Base-by-base conservation (phyloP, 2,797 vertebrate genomes). In the Pogonophryne albipinna region DNA sequence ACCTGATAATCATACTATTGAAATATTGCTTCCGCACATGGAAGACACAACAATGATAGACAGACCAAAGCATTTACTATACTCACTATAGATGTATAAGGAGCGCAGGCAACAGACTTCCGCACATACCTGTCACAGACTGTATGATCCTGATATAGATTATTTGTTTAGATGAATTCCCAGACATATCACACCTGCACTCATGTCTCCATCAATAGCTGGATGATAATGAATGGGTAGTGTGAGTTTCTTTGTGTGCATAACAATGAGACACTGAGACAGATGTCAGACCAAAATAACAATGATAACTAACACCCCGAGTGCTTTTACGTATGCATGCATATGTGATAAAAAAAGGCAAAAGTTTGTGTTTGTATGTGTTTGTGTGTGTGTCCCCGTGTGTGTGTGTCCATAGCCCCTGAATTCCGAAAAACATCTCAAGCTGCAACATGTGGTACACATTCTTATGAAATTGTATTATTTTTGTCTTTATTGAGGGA, bases 71-170 rank as follows among this genome's bases (percentile, higher is more conserved):
- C 31, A 8, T 64, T 72, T 49, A 73, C 5, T 27, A 31, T 8
- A 12, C 46, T 17, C 52, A 50, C 27, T 46, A 27, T 20, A 49
- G 47, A 74, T 69, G 49, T 66, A 64, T 6, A 61, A 9, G 10
- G 1, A 52, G 14, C 16, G 34, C 10, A 41, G 34, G 27, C 19
- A 55, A 44, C 66, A 47, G 23, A 65, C 15, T 23, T 47, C 7
- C 23, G 16, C 44, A 52, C 38, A 61, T 0, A 58, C 12, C 16
- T 38, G 3, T 66, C 31, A 64, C 23, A 46, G 41, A 12, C 59
- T 72, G 47, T 53, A 13, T 63, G 27, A 66, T 73, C 58, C 63
- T 47, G 41, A 5, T 62, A 84, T 52, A 51, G 31, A 69, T 27
- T 49, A 20, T 55, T 31, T 65, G 46, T 67, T 74, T 27, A 51